These are phyloP conservation scores for Sebastes variabilis DNA, from an alignment of 2,797 vertebrate genomes.

Conservation along the genomic window DNA sequence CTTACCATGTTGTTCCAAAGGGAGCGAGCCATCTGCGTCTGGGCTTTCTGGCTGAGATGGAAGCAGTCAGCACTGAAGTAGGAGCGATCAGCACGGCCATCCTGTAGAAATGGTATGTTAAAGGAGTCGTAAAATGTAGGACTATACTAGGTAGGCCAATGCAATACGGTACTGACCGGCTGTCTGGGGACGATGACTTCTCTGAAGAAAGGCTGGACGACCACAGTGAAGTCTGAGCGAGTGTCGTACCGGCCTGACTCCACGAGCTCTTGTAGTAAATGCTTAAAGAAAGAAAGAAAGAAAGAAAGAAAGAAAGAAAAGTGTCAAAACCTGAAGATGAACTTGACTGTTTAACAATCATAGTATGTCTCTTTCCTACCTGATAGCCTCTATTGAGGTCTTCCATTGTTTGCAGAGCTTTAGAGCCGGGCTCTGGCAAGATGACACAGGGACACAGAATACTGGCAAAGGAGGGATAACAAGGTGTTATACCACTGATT, in stretches of 20 bases:
- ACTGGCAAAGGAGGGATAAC: slow-evolving; percentile 66
- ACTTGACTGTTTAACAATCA: neutral
- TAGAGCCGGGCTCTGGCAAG: slow-evolving; percentile 76
- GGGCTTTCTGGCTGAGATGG: slow-evolving; percentile 88
- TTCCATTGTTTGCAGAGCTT: slow-evolving; percentile 77
- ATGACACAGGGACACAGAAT: slow-evolving; percentile 87
- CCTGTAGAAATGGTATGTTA: slow-evolving; percentile 63
- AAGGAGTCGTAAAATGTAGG: neutral
- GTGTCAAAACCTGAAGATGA: neutral
- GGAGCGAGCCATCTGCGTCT: slow-evolving; percentile 85
- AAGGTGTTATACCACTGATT: neutral
- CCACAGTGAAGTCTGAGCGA: slow-evolving; percentile 88
- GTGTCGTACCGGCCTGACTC: slow-evolving; percentile 87
- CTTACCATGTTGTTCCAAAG: slow-evolving; percentile 91
- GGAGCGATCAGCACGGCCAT: slow-evolving; percentile 84
- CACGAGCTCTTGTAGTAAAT: slow-evolving; percentile 77
- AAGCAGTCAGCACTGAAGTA: slow-evolving; percentile 92
- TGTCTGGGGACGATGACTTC: slow-evolving; percentile 70
- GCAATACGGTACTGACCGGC: slow-evolving; percentile 75
- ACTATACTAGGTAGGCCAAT: neutral
- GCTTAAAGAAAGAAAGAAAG: slow-evolving; percentile 71
- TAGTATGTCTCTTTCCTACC: slow-evolving; percentile 67
- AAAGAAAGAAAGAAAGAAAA: slow-evolving; percentile 15
- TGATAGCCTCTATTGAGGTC: slow-evolving; percentile 83
- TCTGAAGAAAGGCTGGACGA: slow-evolving; percentile 89